Conservation (phyloP, 2,888 invertebrate species). For the Drosophila longiperda region DNA sequence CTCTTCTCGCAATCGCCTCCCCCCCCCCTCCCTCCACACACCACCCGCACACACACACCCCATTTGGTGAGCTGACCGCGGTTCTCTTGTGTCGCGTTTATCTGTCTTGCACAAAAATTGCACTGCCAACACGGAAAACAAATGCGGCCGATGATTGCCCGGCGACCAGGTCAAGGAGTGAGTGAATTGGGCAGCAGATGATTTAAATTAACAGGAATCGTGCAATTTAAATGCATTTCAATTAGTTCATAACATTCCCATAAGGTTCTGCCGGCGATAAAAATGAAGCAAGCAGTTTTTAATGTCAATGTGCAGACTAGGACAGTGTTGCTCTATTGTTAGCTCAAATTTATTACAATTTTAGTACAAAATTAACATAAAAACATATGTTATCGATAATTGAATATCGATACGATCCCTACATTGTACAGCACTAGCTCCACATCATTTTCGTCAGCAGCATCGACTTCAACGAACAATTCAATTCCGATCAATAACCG, state of each 20-base stretch:
- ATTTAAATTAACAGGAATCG: constrained; percentile 21
- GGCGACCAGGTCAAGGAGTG: constrained; percentile 21
- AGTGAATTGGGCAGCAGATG: background rate
- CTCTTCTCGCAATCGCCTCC: too few species aligned
- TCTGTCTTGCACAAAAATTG: constrained; percentile 37
- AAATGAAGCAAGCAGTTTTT: background rate
- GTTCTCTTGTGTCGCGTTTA: constrained; percentile 2
- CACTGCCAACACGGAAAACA: constrained; percentile 48
- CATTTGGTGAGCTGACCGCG: background rate
- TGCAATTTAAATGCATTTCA: constrained; percentile 27
- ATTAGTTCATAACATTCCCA: constrained; percentile 18
- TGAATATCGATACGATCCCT: background rate
- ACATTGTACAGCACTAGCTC: background rate
- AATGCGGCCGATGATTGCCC: constrained; percentile 57
- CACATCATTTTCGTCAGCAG: background rate
- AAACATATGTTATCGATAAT: background rate
- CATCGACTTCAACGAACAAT: background rate
- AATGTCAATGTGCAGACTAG: background rate
- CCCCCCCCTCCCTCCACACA: background rate
- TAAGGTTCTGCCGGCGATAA: background rate
- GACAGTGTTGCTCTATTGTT: too few species aligned
- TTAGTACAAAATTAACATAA: background rate
- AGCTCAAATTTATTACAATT: background rate
- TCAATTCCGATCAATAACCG: background rate
- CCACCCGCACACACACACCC: too few species aligned